Percentiles rank a stretch among this genome's conserved stretches.
Conservation (phyloP, 1,140 invertebrate genomes). For the Mesaphorura yosii region DNA sequence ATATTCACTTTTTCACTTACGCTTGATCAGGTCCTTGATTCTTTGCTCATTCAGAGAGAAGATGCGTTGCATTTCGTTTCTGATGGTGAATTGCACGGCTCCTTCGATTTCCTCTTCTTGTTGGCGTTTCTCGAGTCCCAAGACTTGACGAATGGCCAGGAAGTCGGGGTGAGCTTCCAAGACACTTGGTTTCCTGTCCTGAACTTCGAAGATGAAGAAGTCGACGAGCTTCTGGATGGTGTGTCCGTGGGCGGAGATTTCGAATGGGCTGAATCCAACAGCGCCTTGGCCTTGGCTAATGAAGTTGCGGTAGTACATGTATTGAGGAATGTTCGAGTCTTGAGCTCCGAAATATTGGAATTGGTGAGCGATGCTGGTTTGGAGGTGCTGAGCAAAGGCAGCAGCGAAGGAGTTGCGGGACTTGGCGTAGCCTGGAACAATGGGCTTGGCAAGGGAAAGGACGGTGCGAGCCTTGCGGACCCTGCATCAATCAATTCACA, state of each 20-base stretch:
- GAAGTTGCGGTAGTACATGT: constrained; percentile 26
- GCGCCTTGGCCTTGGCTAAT: constrained; percentile 19
- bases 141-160: not conserved
- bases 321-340: constrained; percentile 23
- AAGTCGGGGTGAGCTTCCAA: constrained; percentile 3
- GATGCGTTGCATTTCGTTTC: constrained; percentile 26
- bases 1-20: constrained; percentile 15
- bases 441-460: constrained; percentile 29
- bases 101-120: constrained; percentile 17
- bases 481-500: too few species aligned
- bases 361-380: constrained; percentile 22
- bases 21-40: constrained; percentile 4
- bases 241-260: constrained; percentile 16
- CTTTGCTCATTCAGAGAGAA: constrained; percentile 8
- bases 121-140: constrained; percentile 8
- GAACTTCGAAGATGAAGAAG: not conserved
- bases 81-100: constrained; percentile 21
- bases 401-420: constrained; percentile 24
- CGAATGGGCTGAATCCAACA: constrained; percentile 19
- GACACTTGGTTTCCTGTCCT: not conserved
- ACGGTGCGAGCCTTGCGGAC: constrained; percentile 20
- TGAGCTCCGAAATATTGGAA: constrained; percentile 13
- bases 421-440: constrained; percentile 12
- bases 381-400: constrained; percentile 7
- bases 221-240: constrained; percentile 8